Evolutionary conservation across 1,140 invertebrate genomes (phyloP).

Genomic region (Drosophila kikkawai): DNA sequence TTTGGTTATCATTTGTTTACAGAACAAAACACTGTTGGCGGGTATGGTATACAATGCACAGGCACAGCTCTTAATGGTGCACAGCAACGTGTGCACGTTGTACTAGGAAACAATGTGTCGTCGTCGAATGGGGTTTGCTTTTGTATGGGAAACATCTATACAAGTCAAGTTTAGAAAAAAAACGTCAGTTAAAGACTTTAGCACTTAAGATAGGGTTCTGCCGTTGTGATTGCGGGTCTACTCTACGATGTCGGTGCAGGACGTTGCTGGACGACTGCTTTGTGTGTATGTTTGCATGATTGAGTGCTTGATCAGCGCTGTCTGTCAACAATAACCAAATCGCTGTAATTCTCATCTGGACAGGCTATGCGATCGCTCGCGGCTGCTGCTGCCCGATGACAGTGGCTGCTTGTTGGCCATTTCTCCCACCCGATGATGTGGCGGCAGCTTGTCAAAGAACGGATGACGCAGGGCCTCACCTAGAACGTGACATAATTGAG

Average conservation of each 20-base stretch:
- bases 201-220: constrained; percentile 59
- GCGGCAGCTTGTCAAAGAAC: constrained; percentile 95
- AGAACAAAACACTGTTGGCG: constrained; percentile 77
- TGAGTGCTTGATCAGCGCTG: constrained; percentile 63
- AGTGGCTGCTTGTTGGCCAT: constrained; percentile 70
- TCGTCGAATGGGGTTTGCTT: constrained; percentile 34
- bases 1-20: constrained; percentile 73
- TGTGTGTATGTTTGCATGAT: constrained; percentile 63
- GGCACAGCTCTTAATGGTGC: constrained; percentile 55
- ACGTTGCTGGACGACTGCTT: constrained; percentile 52
- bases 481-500: constrained; percentile 6
- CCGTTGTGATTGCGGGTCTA: constrained; percentile 44
- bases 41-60: constrained; percentile 35
- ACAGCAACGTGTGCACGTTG: constrained; percentile 49
- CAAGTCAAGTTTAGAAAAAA: constrained; percentile 74
- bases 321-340: constrained; percentile 85
- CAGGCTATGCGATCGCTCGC: constrained; percentile 83
- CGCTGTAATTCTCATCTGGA: constrained; percentile 85
- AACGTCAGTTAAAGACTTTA: constrained; percentile 55
- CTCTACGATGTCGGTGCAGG: constrained; percentile 39
- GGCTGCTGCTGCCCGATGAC: constrained; percentile 84
- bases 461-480: constrained; percentile 95
- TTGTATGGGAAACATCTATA: constrained; percentile 69
- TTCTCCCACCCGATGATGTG: constrained; percentile 89
- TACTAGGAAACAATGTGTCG: constrained; percentile 36